Evolutionary conservation across 2,797 vertebrate species (phyloP), one percentile per base, ranked within the genome.

Genomic region (Sparidentex hasta): DNA sequence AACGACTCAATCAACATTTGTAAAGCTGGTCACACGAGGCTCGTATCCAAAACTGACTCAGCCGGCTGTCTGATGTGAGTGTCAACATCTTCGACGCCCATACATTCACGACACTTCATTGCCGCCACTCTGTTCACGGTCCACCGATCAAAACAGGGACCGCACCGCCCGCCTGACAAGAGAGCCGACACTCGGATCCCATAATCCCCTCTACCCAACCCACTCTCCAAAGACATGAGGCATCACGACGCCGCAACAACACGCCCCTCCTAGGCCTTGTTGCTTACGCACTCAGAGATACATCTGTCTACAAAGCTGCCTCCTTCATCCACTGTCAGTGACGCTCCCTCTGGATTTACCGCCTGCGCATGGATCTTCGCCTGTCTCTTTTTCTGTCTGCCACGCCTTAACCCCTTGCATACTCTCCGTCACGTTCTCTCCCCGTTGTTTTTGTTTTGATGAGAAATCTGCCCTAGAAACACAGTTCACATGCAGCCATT

Each of bases 1-100:
- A 71, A 92, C 87, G 82, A 89, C 89, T 95, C 88, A 92, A 92
- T 95, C 94, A 94, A 94, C 93, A 94, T 90, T 93, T 92, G 87
- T 90, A 91, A 92, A 94, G 88, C 89, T 80, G 86, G 69, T 85
- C 90, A 87, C 82, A 88, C 69, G 81, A 90, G 90, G 81, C 82
- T 86, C 3, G 20, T 18, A 41, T 87, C 81, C 84, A 86, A 78
- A 83, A 89, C 63, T 67, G 87, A 92, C 82, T 86, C 86, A 76
- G 84, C 74, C 38, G 18, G 75, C 87, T 80, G 83, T 82, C 82
- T 78, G 70, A 81, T 76, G 71, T 2, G 41, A 78, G 78, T 52
- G 25, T 76, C 87, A 82, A 82, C 85, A 69, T 87, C 84, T 38
- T 72, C 52, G 0, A 46, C 27, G 21, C 23, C 61, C 9, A 25